Percentiles rank a stretch among this genome's conserved stretches.
phyloP scores from a whole-genome alignment of 2,113 vertebrate species.

The Prionailurus viverrinus region DNA sequence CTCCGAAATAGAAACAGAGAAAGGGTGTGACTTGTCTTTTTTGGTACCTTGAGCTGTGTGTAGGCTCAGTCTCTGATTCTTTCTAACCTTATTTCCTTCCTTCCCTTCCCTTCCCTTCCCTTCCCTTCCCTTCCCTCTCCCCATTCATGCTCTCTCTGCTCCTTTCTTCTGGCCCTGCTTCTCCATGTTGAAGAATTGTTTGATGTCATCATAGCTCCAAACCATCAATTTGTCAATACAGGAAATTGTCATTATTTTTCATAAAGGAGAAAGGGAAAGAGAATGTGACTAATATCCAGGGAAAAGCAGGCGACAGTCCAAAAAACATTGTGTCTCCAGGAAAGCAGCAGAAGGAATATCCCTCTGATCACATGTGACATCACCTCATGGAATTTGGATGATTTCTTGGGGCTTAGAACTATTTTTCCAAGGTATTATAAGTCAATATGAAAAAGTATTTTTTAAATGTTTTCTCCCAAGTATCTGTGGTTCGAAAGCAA shows the following conservation, averaged over 20 bases:
- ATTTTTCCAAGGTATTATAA: slow-evolving; percentile 86
- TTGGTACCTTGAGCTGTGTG: neutral
- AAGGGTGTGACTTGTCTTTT: neutral
- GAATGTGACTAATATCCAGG: slow-evolving; percentile 83
- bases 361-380: slow-evolving; percentile 83
- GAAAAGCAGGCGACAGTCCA: slow-evolving; percentile 78
- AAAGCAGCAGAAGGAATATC: slow-evolving; percentile 84
- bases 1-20: neutral
- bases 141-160: neutral
- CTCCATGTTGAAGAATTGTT: slow-evolving; percentile 27
- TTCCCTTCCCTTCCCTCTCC: neutral
- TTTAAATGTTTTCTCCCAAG: slow-evolving; percentile 78
- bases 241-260: slow-evolving; percentile 82
- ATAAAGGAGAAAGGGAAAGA: slow-evolving; percentile 82
- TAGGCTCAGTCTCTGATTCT: neutral
- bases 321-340: slow-evolving; percentile 84
- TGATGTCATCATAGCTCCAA: slow-evolving; percentile 55
- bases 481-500: slow-evolving; percentile 69
- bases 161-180: neutral
- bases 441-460: slow-evolving; percentile 83
- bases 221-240: slow-evolving; percentile 75
- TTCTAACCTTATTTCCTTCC: neutral
- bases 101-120: too few species aligned
- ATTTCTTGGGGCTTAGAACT: slow-evolving; percentile 77
- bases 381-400: slow-evolving; percentile 78